These are phyloP conservation scores for Clarias macrocephalus DNA, from an alignment of 2,113 vertebrate genomes.

Conservation along the genomic window DNA sequence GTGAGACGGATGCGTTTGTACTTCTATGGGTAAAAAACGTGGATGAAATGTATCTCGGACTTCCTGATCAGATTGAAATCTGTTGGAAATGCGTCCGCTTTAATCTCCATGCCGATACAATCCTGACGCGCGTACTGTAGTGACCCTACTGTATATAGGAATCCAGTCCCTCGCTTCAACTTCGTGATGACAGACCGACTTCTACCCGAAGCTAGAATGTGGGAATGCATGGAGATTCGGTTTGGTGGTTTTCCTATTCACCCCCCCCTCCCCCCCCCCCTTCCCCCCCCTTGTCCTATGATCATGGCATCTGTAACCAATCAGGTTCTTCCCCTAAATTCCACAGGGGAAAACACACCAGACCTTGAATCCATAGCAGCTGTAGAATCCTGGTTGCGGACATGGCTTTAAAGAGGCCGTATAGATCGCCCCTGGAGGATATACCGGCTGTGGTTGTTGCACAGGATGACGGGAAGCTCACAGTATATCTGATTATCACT, in stretches of 20 bases:
- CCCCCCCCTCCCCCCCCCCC: too few species aligned
- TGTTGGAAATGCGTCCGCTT: neutral
- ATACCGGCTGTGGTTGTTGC: neutral
- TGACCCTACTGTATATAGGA: neutral
- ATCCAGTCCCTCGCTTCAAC: neutral
- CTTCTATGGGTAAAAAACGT: neutral
- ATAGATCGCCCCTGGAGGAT: neutral
- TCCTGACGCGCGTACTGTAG: neutral
- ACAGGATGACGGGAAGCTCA: neutral
- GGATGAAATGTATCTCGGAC: neutral
- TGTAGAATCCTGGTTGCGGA: neutral
- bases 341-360: slow-evolving; percentile 5
- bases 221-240: neutral
- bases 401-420: neutral
- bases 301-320: slow-evolving; percentile 9
- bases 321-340: slow-evolving; percentile 18
- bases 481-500: slow-evolving; percentile 19
- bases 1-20: neutral
- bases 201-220: slow-evolving; percentile 6
- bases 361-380: slow-evolving; percentile 12
- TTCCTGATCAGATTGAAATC: neutral
- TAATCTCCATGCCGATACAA: neutral
- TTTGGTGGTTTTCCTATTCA: neutral
- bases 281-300: neutral
- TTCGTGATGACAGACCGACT: neutral